phyloP scores from a whole-genome alignment of 2,113 vertebrate genomes.

The Corvus moneduloides region DNA sequence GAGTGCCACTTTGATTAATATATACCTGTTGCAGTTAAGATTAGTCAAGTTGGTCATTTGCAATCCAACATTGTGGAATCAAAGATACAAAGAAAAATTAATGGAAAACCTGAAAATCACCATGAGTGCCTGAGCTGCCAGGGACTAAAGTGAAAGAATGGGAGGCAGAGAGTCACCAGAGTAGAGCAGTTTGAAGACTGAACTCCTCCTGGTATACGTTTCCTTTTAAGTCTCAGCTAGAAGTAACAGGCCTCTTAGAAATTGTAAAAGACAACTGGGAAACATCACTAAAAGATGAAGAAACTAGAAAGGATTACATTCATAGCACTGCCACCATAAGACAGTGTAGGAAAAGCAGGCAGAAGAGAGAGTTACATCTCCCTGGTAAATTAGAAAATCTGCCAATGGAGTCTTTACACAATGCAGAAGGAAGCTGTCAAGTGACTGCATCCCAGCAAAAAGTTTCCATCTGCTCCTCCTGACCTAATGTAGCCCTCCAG shows the following conservation, averaged over 20 bases:
- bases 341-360: neutral
- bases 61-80: neutral
- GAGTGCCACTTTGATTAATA: neutral
- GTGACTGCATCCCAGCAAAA: conserved; percentile 25
- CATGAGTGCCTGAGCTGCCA: neutral
- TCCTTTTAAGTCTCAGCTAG: neutral
- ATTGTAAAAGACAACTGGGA: neutral
- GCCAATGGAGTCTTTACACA: neutral
- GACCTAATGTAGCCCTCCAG: neutral
- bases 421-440: conserved; percentile 48
- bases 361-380: neutral
- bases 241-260: neutral
- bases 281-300: neutral
- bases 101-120: neutral
- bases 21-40: neutral
- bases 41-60: neutral
- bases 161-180: neutral
- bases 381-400: neutral
- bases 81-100: neutral
- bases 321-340: neutral
- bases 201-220: neutral
- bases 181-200: neutral
- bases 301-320: neutral
- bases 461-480: conserved; percentile 28
- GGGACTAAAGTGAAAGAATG: neutral